Conservation (phyloP, 2,888 invertebrate genomes). For the Parnassius orleans region DNA sequence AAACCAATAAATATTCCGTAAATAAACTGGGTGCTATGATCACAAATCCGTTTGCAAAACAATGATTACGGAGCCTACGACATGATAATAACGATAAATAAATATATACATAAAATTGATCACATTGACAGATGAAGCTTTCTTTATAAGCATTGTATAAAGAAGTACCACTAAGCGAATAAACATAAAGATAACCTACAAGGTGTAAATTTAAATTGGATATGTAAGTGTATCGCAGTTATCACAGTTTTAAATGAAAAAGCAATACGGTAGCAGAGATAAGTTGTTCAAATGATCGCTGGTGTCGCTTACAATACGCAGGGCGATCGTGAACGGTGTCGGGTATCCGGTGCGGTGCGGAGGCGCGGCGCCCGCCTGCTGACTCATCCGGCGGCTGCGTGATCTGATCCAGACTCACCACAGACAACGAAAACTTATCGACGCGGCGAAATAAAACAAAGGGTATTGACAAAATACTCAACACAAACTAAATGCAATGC, state of each 20-base stretch:
- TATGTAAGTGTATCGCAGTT: neutral
- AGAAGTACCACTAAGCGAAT: no score
- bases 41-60: no score
- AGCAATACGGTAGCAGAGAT: slow-evolving; percentile 17
- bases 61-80: no score
- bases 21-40: no score
- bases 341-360: slow-evolving; percentile 33
- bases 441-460: neutral
- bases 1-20: no score
- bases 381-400: slow-evolving; percentile 37
- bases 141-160: no score
- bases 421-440: slow-evolving; percentile 15
- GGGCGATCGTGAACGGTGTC: slow-evolving; percentile 28
- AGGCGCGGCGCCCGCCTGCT: slow-evolving; percentile 27
- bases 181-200: no score
- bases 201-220: neutral
- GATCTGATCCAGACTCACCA: slow-evolving; percentile 27
- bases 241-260: neutral
- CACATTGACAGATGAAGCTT: no score
- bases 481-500: no score
- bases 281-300: slow-evolving; percentile 5
- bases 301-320: slow-evolving; percentile 22
- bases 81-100: no score
- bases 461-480: no score
- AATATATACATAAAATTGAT: no score